phyloP scores from a whole-genome alignment of 1,140 invertebrate species.

The Tenebrio molitor region DNA sequence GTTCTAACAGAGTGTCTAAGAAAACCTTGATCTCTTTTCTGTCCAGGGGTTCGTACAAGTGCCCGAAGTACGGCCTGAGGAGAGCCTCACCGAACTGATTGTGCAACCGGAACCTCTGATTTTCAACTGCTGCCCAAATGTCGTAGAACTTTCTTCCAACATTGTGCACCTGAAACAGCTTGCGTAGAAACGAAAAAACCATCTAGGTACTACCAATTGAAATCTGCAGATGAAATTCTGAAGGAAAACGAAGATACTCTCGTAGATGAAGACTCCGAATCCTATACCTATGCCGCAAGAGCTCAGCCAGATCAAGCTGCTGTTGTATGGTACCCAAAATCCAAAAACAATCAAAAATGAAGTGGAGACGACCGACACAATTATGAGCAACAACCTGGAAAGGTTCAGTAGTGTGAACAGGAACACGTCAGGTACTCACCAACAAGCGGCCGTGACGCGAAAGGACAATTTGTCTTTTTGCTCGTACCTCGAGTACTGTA shows the following conservation, averaged over 20 bases:
- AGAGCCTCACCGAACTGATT: constrained; percentile 43
- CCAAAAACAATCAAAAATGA: not conserved
- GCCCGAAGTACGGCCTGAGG: constrained; percentile 55
- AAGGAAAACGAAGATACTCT: not conserved
- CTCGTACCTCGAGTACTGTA: not conserved
- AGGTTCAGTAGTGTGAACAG: no score
- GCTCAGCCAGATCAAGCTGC: not conserved
- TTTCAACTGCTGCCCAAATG: not conserved
- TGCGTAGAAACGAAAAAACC: no score
- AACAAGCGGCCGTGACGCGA: not conserved
- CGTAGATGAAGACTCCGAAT: not conserved
- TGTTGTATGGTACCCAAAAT: constrained; percentile 8
- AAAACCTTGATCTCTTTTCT: no score
- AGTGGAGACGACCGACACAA: not conserved
- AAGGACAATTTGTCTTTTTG: not conserved
- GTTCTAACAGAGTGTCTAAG: no score
- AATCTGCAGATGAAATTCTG: not conserved
- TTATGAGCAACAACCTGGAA: not conserved
- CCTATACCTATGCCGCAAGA: not conserved
- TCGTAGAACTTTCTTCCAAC: not conserved
- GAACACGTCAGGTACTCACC: no score
- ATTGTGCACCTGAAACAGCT: not conserved
- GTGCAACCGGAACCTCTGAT: constrained; percentile 18
- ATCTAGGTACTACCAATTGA: not conserved
- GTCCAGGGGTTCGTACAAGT: constrained; percentile 49